These are phyloP conservation scores for Glomeris marginata DNA, from an alignment of 2,888 invertebrate genomes.

Conservation along the genomic window DNA sequence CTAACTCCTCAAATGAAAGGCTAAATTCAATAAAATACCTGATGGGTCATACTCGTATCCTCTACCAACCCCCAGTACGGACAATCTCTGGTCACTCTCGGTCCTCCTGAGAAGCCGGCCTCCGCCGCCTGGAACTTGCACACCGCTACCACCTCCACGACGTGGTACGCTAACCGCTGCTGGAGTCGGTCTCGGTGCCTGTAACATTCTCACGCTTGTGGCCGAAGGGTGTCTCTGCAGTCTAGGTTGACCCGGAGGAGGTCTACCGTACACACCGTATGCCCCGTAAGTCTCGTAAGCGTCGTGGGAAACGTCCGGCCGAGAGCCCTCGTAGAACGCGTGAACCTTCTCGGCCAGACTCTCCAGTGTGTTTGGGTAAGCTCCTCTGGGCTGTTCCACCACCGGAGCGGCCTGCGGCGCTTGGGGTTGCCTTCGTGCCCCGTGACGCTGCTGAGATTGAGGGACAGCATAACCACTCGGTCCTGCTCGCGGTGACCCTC, in stretches of 20 bases:
- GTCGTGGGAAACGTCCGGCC: slow-evolving; percentile 22
- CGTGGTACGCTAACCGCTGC: slow-evolving; percentile 21
- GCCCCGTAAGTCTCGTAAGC: slow-evolving; percentile 1
- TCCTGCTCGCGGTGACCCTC: slow-evolving; percentile 25
- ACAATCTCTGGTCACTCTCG: slow-evolving; percentile 69
- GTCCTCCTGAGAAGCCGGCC: slow-evolving; percentile 51
- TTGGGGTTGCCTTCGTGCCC: slow-evolving; percentile 32
- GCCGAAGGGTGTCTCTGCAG: slow-evolving; percentile 20
- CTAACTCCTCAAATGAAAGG: too few species aligned
- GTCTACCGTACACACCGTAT: slow-evolving; percentile 14
- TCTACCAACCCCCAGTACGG: slow-evolving; percentile 11
- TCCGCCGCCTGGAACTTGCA: slow-evolving; percentile 22
- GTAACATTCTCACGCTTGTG: slow-evolving; percentile 35
- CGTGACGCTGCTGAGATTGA: slow-evolving; percentile 19
- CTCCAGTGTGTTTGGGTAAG: slow-evolving; percentile 73
- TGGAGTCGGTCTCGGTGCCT: slow-evolving; percentile 23
- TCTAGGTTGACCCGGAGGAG: slow-evolving; percentile 15
- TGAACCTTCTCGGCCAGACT: slow-evolving; percentile 86
- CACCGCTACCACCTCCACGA: slow-evolving; percentile 22
- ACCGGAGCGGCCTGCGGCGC: slow-evolving; percentile 63
- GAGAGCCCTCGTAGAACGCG: slow-evolving; percentile 54
- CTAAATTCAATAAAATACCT: too few species aligned
- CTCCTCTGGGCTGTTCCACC: slow-evolving; percentile 66
- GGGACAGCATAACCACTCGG: slow-evolving; percentile 41
- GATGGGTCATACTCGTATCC: slow-evolving; percentile 15